Percentiles rank a stretch among this genome's conserved stretches.
phyloP scores from a whole-genome alignment of 2,113 vertebrate genomes.

The Guaruba guarouba region DNA sequence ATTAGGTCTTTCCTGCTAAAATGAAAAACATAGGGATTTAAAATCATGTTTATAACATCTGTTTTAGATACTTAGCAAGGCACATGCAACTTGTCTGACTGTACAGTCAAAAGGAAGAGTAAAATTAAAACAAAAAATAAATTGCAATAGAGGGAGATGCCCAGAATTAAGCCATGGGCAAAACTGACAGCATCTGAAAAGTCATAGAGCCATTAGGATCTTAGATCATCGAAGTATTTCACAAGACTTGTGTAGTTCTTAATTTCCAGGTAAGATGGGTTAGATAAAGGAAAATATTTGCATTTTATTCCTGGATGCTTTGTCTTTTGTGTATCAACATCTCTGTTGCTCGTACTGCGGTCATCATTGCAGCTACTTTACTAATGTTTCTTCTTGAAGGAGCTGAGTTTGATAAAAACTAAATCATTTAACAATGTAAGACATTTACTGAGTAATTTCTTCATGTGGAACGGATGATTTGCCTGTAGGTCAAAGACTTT shows the following conservation, averaged over 20 bases:
- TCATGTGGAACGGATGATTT: neutral
- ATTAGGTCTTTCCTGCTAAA: neutral
- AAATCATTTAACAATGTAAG: neutral
- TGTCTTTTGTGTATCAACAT: neutral
- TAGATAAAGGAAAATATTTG: neutral
- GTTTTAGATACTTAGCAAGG: neutral
- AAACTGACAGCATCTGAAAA: neutral
- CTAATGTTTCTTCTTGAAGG: neutral
- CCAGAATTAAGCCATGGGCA: neutral
- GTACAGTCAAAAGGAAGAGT: neutral
- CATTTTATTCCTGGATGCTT: neutral
- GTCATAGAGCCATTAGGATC: neutral
- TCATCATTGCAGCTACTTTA: neutral
- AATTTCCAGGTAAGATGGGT: neutral
- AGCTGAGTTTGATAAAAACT: neutral
- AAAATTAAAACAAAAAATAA: neutral
- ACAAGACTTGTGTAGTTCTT: neutral
- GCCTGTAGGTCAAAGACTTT: neutral
- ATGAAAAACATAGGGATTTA: neutral
- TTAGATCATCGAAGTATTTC: neutral
- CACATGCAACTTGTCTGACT: neutral
- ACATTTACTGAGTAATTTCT: neutral
- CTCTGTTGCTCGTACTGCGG: neutral
- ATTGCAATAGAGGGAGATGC: neutral
- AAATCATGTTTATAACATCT: neutral